Evolutionary conservation across 2,888 invertebrate genomes (phyloP), one percentile per base, ranked within the genome.

Genomic region (Nudaria mundana): DNA sequence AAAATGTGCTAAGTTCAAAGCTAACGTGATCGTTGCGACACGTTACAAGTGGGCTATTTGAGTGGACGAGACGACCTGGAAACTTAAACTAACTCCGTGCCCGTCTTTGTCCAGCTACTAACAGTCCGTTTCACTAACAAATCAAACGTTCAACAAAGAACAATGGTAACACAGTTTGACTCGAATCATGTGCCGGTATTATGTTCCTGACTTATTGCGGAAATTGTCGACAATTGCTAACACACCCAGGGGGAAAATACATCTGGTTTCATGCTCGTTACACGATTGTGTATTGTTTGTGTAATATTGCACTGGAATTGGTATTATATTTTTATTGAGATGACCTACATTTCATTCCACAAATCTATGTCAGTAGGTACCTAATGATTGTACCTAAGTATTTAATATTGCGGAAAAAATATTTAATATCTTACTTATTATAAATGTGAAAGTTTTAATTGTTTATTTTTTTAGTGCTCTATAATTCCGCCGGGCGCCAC

Each of bases 21-120:
- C 48, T 15, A 53, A 20, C 11, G 53, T 44, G 30, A 2, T 5
- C 16, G 34, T 25, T n/a, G 44, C 49, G 56, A 56, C 60, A 68
- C 60, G 63, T 68, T 67, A 73, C 72, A 71, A 71, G 76, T 74
- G 69, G 70, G 59, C 74, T 76, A 76, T 80, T 78, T 75, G 77
- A 67, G 64, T 65, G 53, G 48, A 51, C 48, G 62, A 72, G 62
- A 63, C 60, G 72, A 69, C 59, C 69, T 71, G 78, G 67, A 72
- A 78, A 73, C 73, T 75, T 72, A 76, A 79, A 66, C 77, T 71
- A 64, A 67, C 69, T 66, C 65, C 67, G 69, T 70, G 64, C 67
- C 59, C 52, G 56, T 51, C 55, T 48, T 55, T 55, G 56, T 59
- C 68, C 65, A 63, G 59, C 63, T 66, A 61, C 61, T 66, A 69